phyloP scores from a whole-genome alignment of 2,888 invertebrate genomes.

The Phragmatobia fuliginosa region DNA sequence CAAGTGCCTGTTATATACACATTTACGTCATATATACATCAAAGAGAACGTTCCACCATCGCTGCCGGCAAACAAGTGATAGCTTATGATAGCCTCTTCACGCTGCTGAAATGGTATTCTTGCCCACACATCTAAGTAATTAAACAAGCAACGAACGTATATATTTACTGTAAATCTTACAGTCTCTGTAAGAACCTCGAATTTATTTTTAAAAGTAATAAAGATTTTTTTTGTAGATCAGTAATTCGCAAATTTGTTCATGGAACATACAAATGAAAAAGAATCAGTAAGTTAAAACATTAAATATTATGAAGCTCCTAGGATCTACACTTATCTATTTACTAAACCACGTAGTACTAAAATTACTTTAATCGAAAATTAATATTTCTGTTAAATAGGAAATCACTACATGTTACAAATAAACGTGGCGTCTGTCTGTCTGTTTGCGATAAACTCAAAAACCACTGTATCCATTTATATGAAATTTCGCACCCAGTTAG shows the following conservation, averaged over 20 bases:
- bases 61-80: slow-evolving; percentile 1
- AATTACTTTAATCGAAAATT: neutral
- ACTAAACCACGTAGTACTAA: neutral
- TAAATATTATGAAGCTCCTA: neutral
- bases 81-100: neutral
- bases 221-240: neutral
- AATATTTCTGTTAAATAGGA: neutral
- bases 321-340: neutral
- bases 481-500: too few relatives aligned
- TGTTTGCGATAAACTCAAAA: too few relatives aligned
- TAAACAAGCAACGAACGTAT: neutral
- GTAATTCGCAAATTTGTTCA: neutral
- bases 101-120: neutral
- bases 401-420: too few relatives aligned
- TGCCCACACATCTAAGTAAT: neutral
- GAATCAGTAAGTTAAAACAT: neutral
- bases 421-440: too few relatives aligned
- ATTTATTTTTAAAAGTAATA: neutral
- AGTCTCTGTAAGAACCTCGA: neutral
- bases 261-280: neutral
- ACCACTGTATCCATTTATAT: too few relatives aligned
- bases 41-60: slow-evolving; percentile 6
- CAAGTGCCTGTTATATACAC: slow-evolving; percentile 8
- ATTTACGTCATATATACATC: slow-evolving; percentile 1
- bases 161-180: neutral